Evolutionary conservation across 2,797 vertebrate species (phyloP), one percentile per base, ranked within the genome.

Genomic region (Catharus ustulatus): DNA sequence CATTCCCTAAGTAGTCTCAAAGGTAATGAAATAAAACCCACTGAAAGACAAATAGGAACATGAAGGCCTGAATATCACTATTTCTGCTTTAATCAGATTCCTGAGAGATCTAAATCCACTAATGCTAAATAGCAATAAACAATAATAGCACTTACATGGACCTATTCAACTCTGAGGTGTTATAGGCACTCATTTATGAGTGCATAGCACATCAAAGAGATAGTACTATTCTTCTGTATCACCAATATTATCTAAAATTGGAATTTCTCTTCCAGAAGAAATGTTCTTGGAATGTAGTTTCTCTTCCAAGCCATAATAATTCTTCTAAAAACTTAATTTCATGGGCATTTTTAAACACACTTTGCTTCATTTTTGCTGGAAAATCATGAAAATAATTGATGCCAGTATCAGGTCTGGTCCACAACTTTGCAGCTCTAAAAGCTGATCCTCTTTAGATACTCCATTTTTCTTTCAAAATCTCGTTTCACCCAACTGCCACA

Each of bases 81-180:
- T 81, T 95, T 67, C 73, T 94, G 61, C 71, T 88, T 79, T 82
- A 95, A 90, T 88, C 29, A 0, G 13, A 63, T 92, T 89, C 77
- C 59, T 40, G 11, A 81, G 95, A 87, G 57, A 92, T 21, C 74
- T 84, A 82, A 83, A 88, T 55, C 66, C 80, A 89, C 79, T 86
- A 87, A 92, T 52, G 38, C 34, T 89, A 94, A 95, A 89, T 81
- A 95, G 77, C 62, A 91, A 93, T 92, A 92, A 93, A 93, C 84
- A 95, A 71, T 90, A 90, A 92, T 78, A 89, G 69, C 84, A 63
- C 66, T 95, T 95, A 84, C 34, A 58, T 9, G 27, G 59, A 81
- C 55, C 92, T 92, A 61, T 69, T 87, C 84, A 85, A 71, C 69
- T 86, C 52, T 36, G 61, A 84, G 74, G 27, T 67, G n/a, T 79